Percentiles rank a stretch among this genome's conserved stretches.
Evolutionary conservation across 2,888 invertebrate genomes (phyloP).

Genomic region (Blastobasis lacticolella): DNA sequence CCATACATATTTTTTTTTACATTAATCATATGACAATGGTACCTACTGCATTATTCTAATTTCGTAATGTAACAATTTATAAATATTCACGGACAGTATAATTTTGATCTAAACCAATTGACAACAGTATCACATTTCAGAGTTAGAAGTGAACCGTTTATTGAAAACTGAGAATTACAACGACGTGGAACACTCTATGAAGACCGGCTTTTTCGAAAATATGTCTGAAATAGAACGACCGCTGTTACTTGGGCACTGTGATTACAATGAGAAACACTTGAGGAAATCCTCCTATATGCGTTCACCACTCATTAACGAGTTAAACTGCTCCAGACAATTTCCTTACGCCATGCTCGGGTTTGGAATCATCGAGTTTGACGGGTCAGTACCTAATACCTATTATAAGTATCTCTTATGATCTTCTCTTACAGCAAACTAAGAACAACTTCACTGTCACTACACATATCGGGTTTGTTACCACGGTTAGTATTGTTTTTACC

Average conservation of each 20-base stretch:
- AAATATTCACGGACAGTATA: background rate
- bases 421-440: no score
- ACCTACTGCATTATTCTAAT: no score
- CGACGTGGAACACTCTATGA: constrained; percentile 62
- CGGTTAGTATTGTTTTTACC: no score
- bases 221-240: constrained; percentile 66
- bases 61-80: background rate
- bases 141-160: constrained; percentile 75
- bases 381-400: constrained; percentile 23
- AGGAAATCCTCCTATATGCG: constrained; percentile 73
- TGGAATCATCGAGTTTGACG: constrained; percentile 51
- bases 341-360: constrained; percentile 75
- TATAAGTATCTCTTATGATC: no score
- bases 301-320: constrained; percentile 75
- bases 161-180: constrained; percentile 77
- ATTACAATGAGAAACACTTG: constrained; percentile 29
- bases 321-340: constrained; percentile 69
- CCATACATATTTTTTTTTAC: no score
- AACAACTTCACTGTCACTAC: no score
- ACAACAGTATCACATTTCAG: constrained; percentile 33
- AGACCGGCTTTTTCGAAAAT: constrained; percentile 44
- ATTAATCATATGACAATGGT: no score
- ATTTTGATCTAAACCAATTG: background rate
- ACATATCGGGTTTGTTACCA: no score
- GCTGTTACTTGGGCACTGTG: constrained; percentile 70